Conservation (phyloP, 2,797 vertebrate genomes). For the Phalloptychus januarius region DNA sequence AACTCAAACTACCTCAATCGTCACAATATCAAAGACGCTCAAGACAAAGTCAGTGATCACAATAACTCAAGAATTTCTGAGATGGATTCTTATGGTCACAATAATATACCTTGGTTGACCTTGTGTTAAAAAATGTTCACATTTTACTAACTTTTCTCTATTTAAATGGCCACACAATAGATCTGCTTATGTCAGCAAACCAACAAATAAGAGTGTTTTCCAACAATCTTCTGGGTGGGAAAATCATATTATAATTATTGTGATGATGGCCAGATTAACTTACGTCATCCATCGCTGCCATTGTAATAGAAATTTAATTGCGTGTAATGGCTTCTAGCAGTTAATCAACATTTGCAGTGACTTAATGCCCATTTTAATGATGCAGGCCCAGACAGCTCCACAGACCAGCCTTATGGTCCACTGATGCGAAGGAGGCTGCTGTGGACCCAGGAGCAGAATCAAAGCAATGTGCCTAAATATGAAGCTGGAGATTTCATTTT, state of each 20-base stretch:
- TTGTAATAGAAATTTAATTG: conserved; percentile 74
- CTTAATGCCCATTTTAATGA: conserved; percentile 55
- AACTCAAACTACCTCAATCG: neutral
- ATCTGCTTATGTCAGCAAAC: conserved; percentile 24
- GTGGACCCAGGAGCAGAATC: conserved; percentile 40
- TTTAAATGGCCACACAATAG: neutral
- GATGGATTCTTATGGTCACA: neutral
- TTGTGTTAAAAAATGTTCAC: neutral
- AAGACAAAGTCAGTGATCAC: neutral
- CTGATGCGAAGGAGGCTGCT: conserved; percentile 29
- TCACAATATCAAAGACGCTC: neutral
- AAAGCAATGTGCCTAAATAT: conserved; percentile 54
- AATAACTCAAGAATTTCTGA: neutral
- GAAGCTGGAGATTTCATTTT: conserved; percentile 35
- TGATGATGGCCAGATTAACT: conserved; percentile 67
- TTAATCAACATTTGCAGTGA: conserved; percentile 73
- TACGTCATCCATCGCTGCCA: conserved; percentile 62
- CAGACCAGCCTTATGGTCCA: conserved; percentile 12
- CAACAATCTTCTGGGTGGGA: conserved; percentile 25
- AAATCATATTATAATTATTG: conserved; percentile 58
- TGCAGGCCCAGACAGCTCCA: conserved; percentile 17
- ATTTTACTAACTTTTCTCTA: neutral
- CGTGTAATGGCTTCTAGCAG: conserved; percentile 68
- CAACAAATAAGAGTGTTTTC: conserved; percentile 4
- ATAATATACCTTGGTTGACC: neutral